Evolutionary conservation across 2,888 invertebrate genomes (phyloP), one percentile per base, ranked within the genome.

Genomic region (Mythimna vitellina): DNA sequence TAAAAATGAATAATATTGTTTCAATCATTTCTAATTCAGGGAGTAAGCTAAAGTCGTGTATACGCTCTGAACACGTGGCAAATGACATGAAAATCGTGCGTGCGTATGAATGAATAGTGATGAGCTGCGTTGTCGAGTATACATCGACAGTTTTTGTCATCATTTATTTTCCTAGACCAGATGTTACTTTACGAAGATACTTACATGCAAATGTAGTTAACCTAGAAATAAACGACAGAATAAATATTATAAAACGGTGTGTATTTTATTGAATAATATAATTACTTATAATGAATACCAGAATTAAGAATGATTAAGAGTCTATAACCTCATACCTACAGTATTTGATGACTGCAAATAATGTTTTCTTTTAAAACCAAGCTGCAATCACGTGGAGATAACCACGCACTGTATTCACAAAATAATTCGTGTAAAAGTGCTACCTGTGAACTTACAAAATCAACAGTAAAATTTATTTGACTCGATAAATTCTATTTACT

Each of bases 61-160:
- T 91, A 88, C 81, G 89, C 92, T 88, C 90, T 88, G 90, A 90
- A 94, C 96, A 95, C 96, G 96, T 96, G 96, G 96, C 95, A 90
- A 90, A 84, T 83, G 91, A 96, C 96, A 96, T 93, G 94, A 92
- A 94, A 95, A 94, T 96, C 96, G 96, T 96, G 96, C 91, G 88
- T 92, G 89, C 87, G 90, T 89, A 90, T 90, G 86, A 86, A 88
- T 87, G 80, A 73, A 81, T 92, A 92, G 92, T 78, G 93, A 73
- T 88, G 89, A 63, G 62, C 46, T 73, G 25, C 7, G 6, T 12
- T 54, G 64, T 58, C 14, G 10, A 25, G 53, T 25, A 10, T 66
- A 38, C 83, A 85, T 88, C 88, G 89, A 88, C 86, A 71, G 14
- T 58, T 53, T 62, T 60, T 9, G 17, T 8, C n/a, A 70, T 0